Conservation (phyloP, 2,888 invertebrate species). For the Amiota minor region DNA sequence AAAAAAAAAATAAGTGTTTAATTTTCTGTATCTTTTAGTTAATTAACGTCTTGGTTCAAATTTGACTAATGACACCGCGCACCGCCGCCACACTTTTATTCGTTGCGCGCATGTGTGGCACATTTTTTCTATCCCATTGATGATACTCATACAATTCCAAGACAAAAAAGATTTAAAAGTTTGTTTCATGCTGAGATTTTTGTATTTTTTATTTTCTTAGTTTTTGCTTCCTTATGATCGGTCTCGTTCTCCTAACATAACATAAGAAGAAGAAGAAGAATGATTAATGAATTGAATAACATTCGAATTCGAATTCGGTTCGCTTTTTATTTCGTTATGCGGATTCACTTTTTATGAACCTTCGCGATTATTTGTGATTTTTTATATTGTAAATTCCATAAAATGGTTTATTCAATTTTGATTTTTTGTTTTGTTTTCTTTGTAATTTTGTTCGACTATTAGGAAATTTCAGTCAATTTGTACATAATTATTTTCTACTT, state of each 20-base stretch:
- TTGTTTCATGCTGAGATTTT: slow-evolving; percentile 19
- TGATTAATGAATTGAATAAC: no score
- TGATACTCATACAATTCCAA: slow-evolving; percentile 52
- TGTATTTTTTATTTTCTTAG: slow-evolving; percentile 27
- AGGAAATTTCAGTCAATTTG: no score
- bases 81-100: slow-evolving; percentile 42
- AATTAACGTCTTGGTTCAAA: slow-evolving; percentile 59
- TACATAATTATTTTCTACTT: no score
- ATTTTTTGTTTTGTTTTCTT: no score
- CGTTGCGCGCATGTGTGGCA: not conserved
- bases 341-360: no score
- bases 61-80: slow-evolving; percentile 65
- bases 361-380: no score
- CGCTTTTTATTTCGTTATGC: no score
- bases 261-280: no score
- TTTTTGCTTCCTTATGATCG: slow-evolving; percentile 24
- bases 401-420: no score
- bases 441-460: no score
- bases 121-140: slow-evolving; percentile 21
- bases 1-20: slow-evolving; percentile 22
- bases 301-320: no score
- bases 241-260: slow-evolving; percentile 24
- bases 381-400: no score
- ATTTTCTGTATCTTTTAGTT: slow-evolving; percentile 33
- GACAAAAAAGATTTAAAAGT: slow-evolving; percentile 4